These are phyloP conservation scores for Lypha dubia DNA, from an alignment of 2,888 invertebrate genomes.

Conservation along the genomic window DNA sequence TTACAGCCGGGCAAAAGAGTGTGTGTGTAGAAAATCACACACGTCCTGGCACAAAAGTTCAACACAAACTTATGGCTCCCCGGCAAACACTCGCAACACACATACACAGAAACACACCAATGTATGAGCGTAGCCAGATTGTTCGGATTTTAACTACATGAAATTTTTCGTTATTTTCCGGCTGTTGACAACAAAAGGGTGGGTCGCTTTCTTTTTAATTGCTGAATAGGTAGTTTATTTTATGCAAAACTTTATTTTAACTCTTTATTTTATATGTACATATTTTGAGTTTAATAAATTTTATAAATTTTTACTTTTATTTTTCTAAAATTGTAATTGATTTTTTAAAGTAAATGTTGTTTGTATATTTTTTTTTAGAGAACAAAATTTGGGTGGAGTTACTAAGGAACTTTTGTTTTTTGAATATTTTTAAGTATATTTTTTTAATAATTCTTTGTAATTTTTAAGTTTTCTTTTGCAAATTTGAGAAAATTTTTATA, in stretches of 20 bases:
- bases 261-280: no score
- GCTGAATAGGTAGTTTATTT: neutral
- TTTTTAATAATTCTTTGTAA: neutral
- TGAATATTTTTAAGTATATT: conserved; percentile 8
- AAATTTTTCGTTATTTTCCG: conserved; percentile 54
- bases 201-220: conserved; percentile 48
- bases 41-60: conserved; percentile 25
- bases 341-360: conserved; percentile 1
- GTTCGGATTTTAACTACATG: conserved; percentile 56
- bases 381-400: conserved; percentile 67
- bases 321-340: neutral
- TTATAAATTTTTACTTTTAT: conserved; percentile 5
- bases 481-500: conserved; percentile 10
- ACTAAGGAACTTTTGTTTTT: conserved; percentile 67
- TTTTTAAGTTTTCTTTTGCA: conserved; percentile 2
- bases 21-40: conserved; percentile 16
- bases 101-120: conserved; percentile 3
- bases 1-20: conserved; percentile 11
- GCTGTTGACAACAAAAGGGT: conserved; percentile 58
- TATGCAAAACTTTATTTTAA: conserved; percentile 4
- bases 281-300: neutral
- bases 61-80: conserved; percentile 36
- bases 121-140: conserved; percentile 56
- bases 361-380: conserved; percentile 1
- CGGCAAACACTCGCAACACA: conserved; percentile 18